A percentile compares a stretch with the other conserved stretches of the same genome.
Evolutionary conservation across 2,888 invertebrate genomes (phyloP).

Genomic region (Xylota sylvarum): DNA sequence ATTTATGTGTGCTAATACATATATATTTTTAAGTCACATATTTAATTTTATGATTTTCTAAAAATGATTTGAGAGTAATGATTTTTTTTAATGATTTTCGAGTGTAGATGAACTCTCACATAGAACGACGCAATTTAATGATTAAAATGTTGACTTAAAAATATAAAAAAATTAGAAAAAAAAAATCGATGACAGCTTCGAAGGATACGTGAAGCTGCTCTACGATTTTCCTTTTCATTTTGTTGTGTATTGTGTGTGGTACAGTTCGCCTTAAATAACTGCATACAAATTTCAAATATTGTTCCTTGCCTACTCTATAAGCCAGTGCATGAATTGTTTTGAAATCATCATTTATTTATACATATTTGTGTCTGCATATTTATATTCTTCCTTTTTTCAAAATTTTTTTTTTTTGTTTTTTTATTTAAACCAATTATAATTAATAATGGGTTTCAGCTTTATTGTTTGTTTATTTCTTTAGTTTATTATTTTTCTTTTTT

Average conservation of each 20-base stretch:
- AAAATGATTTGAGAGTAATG: too few relatives aligned
- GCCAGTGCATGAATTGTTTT: constrained; percentile 2
- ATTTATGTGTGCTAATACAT: too few relatives aligned
- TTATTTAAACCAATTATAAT: not conserved
- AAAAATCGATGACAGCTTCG: not conserved
- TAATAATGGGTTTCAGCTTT: not conserved
- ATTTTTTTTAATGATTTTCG: too few relatives aligned
- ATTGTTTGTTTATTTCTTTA: too few relatives aligned
- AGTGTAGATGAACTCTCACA: not conserved
- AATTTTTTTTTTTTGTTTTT: not conserved
- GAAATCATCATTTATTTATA: not conserved
- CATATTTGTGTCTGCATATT: constrained; percentile 17
- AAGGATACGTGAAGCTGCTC: not conserved
- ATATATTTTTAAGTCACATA: not conserved
- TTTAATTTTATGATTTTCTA: not conserved
- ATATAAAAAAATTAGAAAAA: not conserved
- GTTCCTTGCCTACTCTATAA: not conserved
- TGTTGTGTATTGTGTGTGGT: too few relatives aligned
- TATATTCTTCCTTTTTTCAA: constrained; percentile 18
- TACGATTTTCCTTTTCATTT: not conserved
- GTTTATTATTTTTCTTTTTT: not conserved
- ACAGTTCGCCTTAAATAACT: not conserved
- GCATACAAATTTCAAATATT: not conserved
- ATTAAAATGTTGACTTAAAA: not conserved
- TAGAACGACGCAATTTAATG: not conserved